Evolutionary conservation across 2,888 invertebrate genomes (phyloP), one percentile per base, ranked within the genome.

Genomic region (Chirona hameri): DNA sequence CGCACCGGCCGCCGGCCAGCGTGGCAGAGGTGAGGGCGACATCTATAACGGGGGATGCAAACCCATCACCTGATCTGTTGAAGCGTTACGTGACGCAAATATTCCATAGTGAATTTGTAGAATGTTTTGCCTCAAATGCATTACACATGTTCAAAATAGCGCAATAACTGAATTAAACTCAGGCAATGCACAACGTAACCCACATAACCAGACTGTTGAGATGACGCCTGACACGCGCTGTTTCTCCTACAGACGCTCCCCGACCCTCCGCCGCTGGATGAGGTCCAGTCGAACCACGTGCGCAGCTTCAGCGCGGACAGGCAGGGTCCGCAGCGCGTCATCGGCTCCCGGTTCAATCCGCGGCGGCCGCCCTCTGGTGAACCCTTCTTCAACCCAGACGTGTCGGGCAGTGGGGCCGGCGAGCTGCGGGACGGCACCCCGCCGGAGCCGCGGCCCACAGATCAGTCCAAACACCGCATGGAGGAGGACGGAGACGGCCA

Each of bases 221-320:
- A 2, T 39, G 39, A 39, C 7, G 39, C 4, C 39, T 39, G 39
- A 52, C 52, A 52, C 52, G 52, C 12, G 52, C 39, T 52, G 21
- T 31, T 18, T 27, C 69, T 27, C 15, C 21, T 10, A 3, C 76
- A 76, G 76, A 76, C 76, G 24, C 46, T 76, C 10, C 76, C 76
- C 5, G 76, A 76, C 21, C 76, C 76, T 15, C 76, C 76, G 21
- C 76, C 76, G 46, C 76, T 76, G 76, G 76, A 76, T 2, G 76
- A 76, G 7, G 14, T 76, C 76, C 39, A 5, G 24, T 76, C 76
- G 0, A 76, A 76, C 46, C 76, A 76, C 76, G 76, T 76, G 76
- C 76, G 76, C 46, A 76, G 76, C 24, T 46, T 76, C 46, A 24
- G 21, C 24, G 21, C 24, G 1, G 39, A 15, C 31, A 15, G 72